Conservation (phyloP, 1,140 invertebrate species). For the Drosophila bocki region DNA sequence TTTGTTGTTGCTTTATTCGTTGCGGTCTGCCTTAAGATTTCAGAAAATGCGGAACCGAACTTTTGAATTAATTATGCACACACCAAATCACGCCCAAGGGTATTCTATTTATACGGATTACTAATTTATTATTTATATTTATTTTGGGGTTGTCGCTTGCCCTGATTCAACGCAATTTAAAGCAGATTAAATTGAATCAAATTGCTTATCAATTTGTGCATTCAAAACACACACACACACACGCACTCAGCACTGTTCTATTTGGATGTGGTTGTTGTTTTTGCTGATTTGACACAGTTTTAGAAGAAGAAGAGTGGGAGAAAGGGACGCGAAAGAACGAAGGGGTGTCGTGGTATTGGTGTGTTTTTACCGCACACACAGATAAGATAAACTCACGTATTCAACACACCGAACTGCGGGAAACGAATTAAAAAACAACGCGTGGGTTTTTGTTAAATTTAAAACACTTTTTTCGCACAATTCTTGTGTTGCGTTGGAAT, state of each 20-base stretch:
- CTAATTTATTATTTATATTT: slow-evolving; percentile 16
- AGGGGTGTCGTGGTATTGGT: background rate
- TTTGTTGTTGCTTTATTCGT: slow-evolving; percentile 15
- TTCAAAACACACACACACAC: background rate
- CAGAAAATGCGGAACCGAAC: slow-evolving; percentile 60
- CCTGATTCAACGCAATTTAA: slow-evolving; percentile 10
- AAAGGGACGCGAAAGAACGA: slow-evolving; percentile 20
- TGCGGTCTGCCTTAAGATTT: slow-evolving; percentile 39
- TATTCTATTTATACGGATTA: slow-evolving; percentile 44
- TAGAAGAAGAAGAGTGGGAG: slow-evolving; percentile 33
- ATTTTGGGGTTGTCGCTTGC: background rate
- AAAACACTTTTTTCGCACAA: slow-evolving; percentile 31
- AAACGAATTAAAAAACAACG: slow-evolving; percentile 19
- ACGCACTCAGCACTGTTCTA: slow-evolving; percentile 23
- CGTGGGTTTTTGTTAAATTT: slow-evolving; percentile 26
- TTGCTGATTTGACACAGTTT: slow-evolving; percentile 66
- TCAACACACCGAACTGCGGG: background rate
- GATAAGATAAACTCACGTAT: slow-evolving; percentile 6
- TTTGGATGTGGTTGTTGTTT: slow-evolving; percentile 36
- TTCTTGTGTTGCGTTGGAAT: slow-evolving; percentile 65
- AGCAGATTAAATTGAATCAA: slow-evolving; percentile 23
- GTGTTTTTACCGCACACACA: slow-evolving; percentile 3
- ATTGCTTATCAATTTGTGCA: slow-evolving; percentile 46
- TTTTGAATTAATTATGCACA: slow-evolving; percentile 62
- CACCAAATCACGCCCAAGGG: slow-evolving; percentile 25